phyloP scores from a whole-genome alignment of 2,888 invertebrate species.

The Chromoteleia sp. region DNA sequence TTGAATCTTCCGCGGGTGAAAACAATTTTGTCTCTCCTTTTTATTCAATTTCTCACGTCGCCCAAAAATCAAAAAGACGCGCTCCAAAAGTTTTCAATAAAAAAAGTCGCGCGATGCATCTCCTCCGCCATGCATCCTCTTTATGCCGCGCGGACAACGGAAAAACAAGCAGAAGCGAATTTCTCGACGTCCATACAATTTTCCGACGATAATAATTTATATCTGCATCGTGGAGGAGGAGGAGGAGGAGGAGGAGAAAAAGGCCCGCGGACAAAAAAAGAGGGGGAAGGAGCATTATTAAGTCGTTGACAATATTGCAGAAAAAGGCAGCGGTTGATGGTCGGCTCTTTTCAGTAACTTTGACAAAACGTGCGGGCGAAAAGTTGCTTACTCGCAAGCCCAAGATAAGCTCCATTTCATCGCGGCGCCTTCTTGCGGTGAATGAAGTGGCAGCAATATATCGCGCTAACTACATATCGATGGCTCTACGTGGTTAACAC shows the following conservation, averaged over 20 bases:
- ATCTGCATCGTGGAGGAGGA: conserved; percentile 14
- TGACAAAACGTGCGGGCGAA: conserved; percentile 51
- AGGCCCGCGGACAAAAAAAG: conserved; percentile 8
- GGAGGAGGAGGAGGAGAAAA: neutral
- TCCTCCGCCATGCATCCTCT: neutral
- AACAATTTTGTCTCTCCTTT: too few species aligned
- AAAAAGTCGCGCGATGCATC: conserved; percentile 21
- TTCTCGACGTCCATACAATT: conserved; percentile 19
- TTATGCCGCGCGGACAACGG: conserved; percentile 11
- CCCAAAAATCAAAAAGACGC: too few species aligned
- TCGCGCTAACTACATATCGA: conserved; percentile 59
- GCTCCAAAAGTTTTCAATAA: too few species aligned
- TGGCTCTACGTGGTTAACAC: conserved; percentile 57
- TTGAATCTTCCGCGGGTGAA: too few species aligned
- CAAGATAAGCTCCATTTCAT: conserved; percentile 56
- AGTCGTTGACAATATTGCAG: conserved; percentile 44
- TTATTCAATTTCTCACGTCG: too few species aligned
- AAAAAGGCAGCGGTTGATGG: conserved; percentile 46
- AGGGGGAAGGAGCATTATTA: conserved; percentile 50
- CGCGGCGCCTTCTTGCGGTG: conserved; percentile 38
- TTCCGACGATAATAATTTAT: conserved; percentile 50
- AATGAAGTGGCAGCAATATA: conserved; percentile 60
- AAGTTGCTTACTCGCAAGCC: conserved; percentile 62
- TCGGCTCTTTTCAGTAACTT: conserved; percentile 39
- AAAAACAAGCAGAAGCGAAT: conserved; percentile 25